phyloP scores from a whole-genome alignment of 2,888 invertebrate species.

The Ischnura elegans region DNA sequence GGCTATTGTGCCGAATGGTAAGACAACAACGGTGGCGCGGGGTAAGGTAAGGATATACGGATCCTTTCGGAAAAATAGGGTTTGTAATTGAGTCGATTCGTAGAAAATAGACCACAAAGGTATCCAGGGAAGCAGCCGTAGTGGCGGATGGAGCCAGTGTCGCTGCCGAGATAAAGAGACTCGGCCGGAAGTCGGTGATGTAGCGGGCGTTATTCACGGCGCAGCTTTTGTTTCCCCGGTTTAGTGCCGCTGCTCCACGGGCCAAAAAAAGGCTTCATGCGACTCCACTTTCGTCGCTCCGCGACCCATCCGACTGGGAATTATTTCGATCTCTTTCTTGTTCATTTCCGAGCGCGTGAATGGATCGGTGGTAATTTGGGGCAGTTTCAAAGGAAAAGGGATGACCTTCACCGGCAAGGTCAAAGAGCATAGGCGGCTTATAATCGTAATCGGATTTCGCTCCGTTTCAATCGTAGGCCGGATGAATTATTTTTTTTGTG shows the following conservation, averaged over 20 bases:
- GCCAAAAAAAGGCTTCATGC: background rate
- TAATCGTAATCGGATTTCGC: no score
- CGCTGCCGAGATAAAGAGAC: background rate
- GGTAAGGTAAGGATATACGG: background rate
- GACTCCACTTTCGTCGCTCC: slow-evolving; percentile 12
- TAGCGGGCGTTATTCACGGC: slow-evolving; percentile 50
- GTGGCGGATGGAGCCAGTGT: background rate
- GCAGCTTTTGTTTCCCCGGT: slow-evolving; percentile 28
- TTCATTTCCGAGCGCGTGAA: background rate
- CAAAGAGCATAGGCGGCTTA: background rate
- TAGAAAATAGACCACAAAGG: no score
- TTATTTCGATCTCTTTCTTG: background rate
- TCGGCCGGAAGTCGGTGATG: slow-evolving; percentile 34
- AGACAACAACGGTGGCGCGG: slow-evolving; percentile 5
- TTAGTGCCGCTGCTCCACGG: slow-evolving; percentile 42
- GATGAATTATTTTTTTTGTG: no score
- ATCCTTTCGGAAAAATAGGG: background rate
- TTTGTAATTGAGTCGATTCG: background rate
- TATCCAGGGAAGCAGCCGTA: background rate
- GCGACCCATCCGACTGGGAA: background rate
- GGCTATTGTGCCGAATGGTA: slow-evolving; percentile 23
- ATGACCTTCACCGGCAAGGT: background rate
- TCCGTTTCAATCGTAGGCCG: no score
- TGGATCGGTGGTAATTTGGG: background rate
- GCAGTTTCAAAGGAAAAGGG: background rate